These are phyloP conservation scores for Oplegnathus fasciatus DNA, from an alignment of 2,113 vertebrate species.

Conservation along the genomic window DNA sequence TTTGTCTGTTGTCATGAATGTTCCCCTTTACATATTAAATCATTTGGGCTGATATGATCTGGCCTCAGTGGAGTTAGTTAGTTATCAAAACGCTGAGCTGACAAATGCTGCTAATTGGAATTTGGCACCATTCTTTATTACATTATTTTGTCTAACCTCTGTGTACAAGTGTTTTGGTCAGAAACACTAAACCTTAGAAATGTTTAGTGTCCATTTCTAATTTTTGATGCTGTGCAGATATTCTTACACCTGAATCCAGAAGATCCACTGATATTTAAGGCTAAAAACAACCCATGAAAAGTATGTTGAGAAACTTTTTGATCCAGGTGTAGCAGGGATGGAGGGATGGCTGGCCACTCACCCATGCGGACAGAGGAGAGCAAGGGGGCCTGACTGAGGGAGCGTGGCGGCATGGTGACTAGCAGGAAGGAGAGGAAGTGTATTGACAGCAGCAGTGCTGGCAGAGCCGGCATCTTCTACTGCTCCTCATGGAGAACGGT, in stretches of 20 bases:
- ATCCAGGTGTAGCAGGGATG: not conserved
- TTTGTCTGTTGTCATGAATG: not conserved
- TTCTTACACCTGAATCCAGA: not conserved
- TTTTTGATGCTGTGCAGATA: not conserved
- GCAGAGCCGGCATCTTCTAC: constrained; percentile 98
- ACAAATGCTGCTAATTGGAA: not conserved
- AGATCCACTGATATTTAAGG: not conserved
- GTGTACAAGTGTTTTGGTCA: not conserved
- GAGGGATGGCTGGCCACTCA: constrained; percentile 75
- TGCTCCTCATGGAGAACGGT: constrained; percentile 97
- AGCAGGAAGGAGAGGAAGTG: constrained; percentile 85
- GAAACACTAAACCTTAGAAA: too few species aligned
- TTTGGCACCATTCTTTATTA: too few species aligned
- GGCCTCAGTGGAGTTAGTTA: not conserved
- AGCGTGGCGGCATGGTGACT: constrained; percentile 88
- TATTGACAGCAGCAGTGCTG: constrained; percentile 94
- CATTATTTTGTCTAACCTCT: not conserved
- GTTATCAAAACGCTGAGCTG: constrained; percentile 3
- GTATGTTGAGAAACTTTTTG: not conserved
- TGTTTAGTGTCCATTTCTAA: not conserved
- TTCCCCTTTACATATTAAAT: not conserved
- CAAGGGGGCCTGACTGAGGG: constrained; percentile 86
- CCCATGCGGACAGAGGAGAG: constrained; percentile 94
- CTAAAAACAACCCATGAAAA: not conserved
- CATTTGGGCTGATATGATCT: not conserved